These are phyloP conservation scores for Pseudomyrmex pallidus DNA, from an alignment of 1,140 invertebrate species.

Conservation along the genomic window DNA sequence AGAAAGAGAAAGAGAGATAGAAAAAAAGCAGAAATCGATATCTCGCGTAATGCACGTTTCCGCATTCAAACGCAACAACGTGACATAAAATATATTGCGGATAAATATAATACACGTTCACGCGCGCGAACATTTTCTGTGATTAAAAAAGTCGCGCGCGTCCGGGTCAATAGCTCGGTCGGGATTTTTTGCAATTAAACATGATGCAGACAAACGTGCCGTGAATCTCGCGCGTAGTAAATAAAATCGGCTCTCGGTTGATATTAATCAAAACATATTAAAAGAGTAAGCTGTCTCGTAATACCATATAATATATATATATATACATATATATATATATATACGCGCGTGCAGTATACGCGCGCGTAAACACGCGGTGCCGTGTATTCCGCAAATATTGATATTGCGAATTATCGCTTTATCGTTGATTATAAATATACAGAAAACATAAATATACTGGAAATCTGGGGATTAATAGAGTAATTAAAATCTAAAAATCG, in stretches of 20 bases:
- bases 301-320: constrained; percentile 1
- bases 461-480: not conserved
- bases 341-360: too few species aligned
- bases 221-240: constrained; percentile 48
- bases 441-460: not conserved
- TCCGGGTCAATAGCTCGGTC: not conserved
- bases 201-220: constrained; percentile 45
- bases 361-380: not conserved
- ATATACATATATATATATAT: too few species aligned
- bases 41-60: constrained; percentile 12
- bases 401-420: constrained; percentile 33
- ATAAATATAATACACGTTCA: constrained; percentile 27
- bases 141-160: constrained; percentile 51
- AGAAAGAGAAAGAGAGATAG: not conserved
- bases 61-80: constrained; percentile 34
- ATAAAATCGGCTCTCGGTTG: constrained; percentile 35
- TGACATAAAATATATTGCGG: constrained; percentile 46
- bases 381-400: constrained; percentile 41
- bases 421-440: constrained; percentile 10
- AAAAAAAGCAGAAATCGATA: constrained; percentile 38
- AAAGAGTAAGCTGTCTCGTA: constrained; percentile 40
- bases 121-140: constrained; percentile 19
- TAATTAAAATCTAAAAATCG: constrained; percentile 22
- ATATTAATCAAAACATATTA: constrained; percentile 56
- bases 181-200: constrained; percentile 51